These are phyloP conservation scores for Aphrocallistes beatrix DNA, from an alignment of 37 sponge, comb jelly and placozoan genomes.

Conservation along the genomic window DNA sequence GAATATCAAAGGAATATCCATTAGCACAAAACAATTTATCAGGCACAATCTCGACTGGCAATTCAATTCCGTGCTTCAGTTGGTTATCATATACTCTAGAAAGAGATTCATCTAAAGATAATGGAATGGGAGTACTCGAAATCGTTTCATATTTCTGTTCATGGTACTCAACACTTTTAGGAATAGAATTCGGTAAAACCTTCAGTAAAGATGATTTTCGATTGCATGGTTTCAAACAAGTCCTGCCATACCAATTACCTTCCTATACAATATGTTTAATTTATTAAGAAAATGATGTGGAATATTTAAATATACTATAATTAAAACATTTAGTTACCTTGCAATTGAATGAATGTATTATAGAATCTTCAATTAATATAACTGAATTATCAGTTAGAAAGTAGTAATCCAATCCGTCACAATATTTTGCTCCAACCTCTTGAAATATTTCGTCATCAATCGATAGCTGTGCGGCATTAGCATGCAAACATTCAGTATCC, in stretches of 20 bases:
- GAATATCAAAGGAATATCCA: not conserved
- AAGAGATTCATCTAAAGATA: not conserved
- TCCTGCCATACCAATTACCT: not conserved
- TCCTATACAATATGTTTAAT: not conserved
- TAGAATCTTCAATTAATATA: not conserved
- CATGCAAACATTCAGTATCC: no score
- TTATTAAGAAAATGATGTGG: not conserved
- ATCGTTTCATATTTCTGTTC: slow-evolving; percentile 5
- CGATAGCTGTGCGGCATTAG: no score
- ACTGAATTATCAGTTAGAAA: not conserved
- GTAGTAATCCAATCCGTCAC: not conserved
- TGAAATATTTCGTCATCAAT: not conserved
- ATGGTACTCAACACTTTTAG: not conserved
- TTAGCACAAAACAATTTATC: not conserved
- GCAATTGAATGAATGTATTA: not conserved
- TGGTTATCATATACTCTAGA: not conserved
- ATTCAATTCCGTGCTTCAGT: not conserved
- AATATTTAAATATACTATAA: not conserved
- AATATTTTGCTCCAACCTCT: not conserved
- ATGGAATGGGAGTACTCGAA: not conserved
- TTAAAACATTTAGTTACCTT: no score
- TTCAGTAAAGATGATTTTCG: not conserved
- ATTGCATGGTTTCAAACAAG: not conserved
- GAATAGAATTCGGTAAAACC: not conserved
- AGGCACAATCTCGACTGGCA: not conserved